A percentile compares a stretch with the other conserved stretches of the same genome.
These are phyloP conservation scores for Orientallactaga bullata DNA, from an alignment of 2,113 vertebrate genomes.

Conservation along the genomic window DNA sequence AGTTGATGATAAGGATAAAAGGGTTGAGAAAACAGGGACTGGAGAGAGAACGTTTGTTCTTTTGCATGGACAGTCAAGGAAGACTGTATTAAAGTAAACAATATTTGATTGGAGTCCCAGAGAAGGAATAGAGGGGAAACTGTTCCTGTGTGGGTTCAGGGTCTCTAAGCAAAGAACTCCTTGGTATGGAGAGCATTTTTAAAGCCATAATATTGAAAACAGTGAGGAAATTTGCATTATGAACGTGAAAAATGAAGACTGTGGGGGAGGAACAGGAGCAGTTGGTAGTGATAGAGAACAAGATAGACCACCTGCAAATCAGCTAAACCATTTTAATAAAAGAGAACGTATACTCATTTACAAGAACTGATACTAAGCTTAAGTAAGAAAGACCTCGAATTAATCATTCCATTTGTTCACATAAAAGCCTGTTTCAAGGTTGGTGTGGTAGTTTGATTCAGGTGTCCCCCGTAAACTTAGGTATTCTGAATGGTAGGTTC, in stretches of 20 bases:
- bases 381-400: background rate
- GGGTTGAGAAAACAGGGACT: background rate
- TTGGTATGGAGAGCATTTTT: background rate
- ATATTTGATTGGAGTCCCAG: background rate
- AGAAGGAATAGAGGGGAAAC: background rate
- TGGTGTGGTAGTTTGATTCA: background rate
- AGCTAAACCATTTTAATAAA: constrained; percentile 1
- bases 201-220: constrained; percentile 25
- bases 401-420: background rate
- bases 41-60: background rate
- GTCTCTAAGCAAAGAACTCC: background rate
- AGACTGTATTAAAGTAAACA: background rate
- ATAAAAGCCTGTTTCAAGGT: background rate
- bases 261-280: background rate
- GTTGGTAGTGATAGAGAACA: background rate
- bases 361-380: background rate
- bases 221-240: background rate
- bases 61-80: background rate
- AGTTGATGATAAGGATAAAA: background rate
- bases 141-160: background rate
- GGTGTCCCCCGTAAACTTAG: no score
- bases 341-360: background rate
- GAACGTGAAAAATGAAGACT: background rate
- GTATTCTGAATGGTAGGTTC: no score
- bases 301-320: background rate